A percentile compares a stretch with the other conserved stretches of the same genome.
These are phyloP conservation scores for Archocentrus centrarchus DNA, from an alignment of 2,113 vertebrate species.

Conservation along the genomic window DNA sequence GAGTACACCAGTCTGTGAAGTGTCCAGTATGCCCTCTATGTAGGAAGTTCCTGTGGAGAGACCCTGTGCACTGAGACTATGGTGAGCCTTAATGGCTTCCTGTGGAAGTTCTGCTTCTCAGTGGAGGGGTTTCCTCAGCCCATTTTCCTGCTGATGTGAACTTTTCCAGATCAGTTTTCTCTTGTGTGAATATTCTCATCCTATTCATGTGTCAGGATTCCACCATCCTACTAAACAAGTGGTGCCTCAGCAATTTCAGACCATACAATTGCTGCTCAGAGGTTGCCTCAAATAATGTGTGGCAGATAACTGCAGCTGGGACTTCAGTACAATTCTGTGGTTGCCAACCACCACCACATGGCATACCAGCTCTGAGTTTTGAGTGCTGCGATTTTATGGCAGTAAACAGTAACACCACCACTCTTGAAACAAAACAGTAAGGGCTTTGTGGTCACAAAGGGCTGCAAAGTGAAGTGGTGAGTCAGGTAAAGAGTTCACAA, in stretches of 20 bases:
- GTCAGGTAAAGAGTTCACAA: slow-evolving; percentile 54
- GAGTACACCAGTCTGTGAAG: slow-evolving; percentile 33
- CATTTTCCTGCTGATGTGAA: slow-evolving; percentile 75
- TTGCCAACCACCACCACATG: slow-evolving; percentile 6
- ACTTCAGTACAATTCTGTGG: slow-evolving; percentile 13
- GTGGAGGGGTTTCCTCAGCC: slow-evolving; percentile 69
- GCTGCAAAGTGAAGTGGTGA: slow-evolving; percentile 16
- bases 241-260: background rate
- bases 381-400: background rate
- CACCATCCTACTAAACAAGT: slow-evolving; percentile 34
- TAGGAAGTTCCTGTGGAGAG: slow-evolving; percentile 74
- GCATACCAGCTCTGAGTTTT: slow-evolving; percentile 12
- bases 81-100: slow-evolving; percentile 70
- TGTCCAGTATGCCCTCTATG: slow-evolving; percentile 26
- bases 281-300: slow-evolving; percentile 1
- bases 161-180: slow-evolving; percentile 64
- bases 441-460: slow-evolving; percentile 20
- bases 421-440: slow-evolving; percentile 15
- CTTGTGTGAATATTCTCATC: slow-evolving; percentile 52
- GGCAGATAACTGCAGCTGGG: background rate
- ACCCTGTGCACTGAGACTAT: slow-evolving; percentile 49
- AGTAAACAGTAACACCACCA: slow-evolving; percentile 5
- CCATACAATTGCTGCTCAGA: background rate
- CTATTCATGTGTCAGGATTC: slow-evolving; percentile 38
- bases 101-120: slow-evolving; percentile 65